A percentile compares a stretch with the other conserved stretches of the same genome.
phyloP scores from a whole-genome alignment of 2,888 invertebrate genomes.

The Dynastes hyllus region DNA sequence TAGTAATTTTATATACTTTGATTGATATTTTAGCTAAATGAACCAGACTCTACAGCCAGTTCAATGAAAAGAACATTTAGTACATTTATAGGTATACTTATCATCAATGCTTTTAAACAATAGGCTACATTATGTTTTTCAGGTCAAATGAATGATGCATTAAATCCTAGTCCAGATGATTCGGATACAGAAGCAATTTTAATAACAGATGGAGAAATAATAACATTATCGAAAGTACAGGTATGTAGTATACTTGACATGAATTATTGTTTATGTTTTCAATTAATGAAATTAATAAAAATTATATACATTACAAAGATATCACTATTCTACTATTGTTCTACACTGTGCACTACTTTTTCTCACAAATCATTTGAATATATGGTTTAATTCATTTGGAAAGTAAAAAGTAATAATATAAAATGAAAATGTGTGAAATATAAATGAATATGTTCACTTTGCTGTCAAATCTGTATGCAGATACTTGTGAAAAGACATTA shows the following conservation, averaged over 20 bases:
- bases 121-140: constrained; percentile 48
- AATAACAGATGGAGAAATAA: constrained; percentile 79
- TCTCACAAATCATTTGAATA: no score
- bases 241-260: constrained; percentile 60
- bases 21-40: constrained; percentile 76
- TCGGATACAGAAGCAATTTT: constrained; percentile 82
- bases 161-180: constrained; percentile 80
- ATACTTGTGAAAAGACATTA: no score
- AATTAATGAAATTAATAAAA: not conserved
- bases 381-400: no score
- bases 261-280: constrained; percentile 2
- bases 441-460: no score
- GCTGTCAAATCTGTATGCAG: no score
- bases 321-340: no score
- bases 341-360: no score
- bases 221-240: constrained; percentile 77
- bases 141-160: constrained; percentile 81
- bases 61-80: constrained; percentile 83
- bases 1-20: constrained; percentile 15
- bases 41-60: constrained; percentile 81
- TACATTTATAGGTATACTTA: constrained; percentile 77
- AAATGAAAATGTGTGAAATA: no score
- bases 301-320: no score
- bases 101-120: constrained; percentile 32
- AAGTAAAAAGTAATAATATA: no score